Evolutionary conservation across 2,113 vertebrate genomes (phyloP).

Genomic region (Suncus etruscus): DNA sequence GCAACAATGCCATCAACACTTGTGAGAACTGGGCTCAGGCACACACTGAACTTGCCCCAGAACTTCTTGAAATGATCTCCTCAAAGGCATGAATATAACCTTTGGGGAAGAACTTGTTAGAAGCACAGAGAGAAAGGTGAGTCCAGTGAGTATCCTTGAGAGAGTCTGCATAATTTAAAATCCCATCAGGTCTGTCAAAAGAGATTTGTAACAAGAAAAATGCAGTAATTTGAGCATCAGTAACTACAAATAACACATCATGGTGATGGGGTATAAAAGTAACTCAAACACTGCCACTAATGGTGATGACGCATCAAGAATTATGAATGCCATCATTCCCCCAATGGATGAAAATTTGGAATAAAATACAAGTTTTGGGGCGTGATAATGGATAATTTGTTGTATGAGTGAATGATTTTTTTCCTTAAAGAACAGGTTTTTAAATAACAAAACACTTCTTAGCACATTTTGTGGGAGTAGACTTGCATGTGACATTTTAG

Average conservation of each 20-base stretch:
- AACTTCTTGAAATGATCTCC: constrained; percentile 22
- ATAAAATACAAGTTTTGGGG: neutral
- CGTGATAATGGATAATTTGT: constrained; percentile 38
- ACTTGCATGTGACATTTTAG: constrained; percentile 35
- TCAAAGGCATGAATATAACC: neutral
- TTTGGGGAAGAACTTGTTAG: constrained; percentile 24
- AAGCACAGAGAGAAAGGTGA: constrained; percentile 36
- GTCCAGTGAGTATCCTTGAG: neutral
- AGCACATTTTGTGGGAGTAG: constrained; percentile 10
- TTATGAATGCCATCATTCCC: neutral
- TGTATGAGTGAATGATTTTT: constrained; percentile 41
- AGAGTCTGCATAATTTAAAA: constrained; percentile 5
- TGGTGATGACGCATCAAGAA: neutral
- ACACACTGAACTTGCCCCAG: neutral
- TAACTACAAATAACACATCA: constrained; percentile 12
- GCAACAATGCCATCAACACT: neutral
- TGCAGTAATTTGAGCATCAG: neutral
- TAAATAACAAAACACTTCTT: constrained; percentile 11
- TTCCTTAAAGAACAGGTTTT: constrained; percentile 27
- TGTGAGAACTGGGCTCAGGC: neutral
- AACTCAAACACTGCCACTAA: neutral
- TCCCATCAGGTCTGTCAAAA: neutral
- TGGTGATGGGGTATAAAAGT: neutral
- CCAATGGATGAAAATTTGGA: constrained; percentile 5
- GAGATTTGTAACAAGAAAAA: constrained; percentile 17